Evolutionary conservation across 92 coral and sea anemone genomes (phyloP).

Genomic region (Nematostella vectensis): DNA sequence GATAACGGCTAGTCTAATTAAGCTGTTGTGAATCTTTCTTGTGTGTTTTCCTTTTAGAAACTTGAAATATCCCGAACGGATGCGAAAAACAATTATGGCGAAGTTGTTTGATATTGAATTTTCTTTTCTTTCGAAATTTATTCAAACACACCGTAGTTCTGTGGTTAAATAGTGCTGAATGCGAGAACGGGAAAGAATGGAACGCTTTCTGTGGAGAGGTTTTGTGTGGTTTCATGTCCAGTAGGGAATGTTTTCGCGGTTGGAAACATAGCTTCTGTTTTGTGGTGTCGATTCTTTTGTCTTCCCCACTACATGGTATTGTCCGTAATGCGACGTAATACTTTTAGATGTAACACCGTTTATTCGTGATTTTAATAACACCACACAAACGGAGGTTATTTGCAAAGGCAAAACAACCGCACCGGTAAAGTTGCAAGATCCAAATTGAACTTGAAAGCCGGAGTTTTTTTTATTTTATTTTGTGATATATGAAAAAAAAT

Average conservation of each 20-base stretch:
- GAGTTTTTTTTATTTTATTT: no score
- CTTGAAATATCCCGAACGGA: constrained; percentile 61
- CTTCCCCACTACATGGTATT: constrained; percentile 2
- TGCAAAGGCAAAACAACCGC: neutral
- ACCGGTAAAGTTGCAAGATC: neutral
- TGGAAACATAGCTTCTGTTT: constrained; percentile 19
- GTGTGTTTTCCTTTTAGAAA: constrained; percentile 55
- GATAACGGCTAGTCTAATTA: constrained; percentile 79
- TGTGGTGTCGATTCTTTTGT: constrained; percentile 31
- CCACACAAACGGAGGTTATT: neutral
- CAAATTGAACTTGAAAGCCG: neutral
- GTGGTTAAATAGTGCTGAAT: constrained; percentile 52
- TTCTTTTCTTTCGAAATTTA: constrained; percentile 65
- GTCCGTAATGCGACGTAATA: constrained; percentile 3
- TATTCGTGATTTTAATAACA: neutral
- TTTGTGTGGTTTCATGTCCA: constrained; percentile 41
- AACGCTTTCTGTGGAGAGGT: constrained; percentile 22
- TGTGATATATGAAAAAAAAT: no score
- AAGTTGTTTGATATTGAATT: constrained; percentile 56
- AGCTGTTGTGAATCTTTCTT: constrained; percentile 43
- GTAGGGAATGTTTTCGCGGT: constrained; percentile 42
- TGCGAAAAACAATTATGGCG: constrained; percentile 57
- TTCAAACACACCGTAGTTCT: constrained; percentile 59
- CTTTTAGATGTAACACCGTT: neutral
- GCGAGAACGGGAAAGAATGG: no score